Evolutionary conservation across 30 jellyfish, hydroid and myxozoan genomes (phyloP).

Genomic region (Cassiopea andromeda): DNA sequence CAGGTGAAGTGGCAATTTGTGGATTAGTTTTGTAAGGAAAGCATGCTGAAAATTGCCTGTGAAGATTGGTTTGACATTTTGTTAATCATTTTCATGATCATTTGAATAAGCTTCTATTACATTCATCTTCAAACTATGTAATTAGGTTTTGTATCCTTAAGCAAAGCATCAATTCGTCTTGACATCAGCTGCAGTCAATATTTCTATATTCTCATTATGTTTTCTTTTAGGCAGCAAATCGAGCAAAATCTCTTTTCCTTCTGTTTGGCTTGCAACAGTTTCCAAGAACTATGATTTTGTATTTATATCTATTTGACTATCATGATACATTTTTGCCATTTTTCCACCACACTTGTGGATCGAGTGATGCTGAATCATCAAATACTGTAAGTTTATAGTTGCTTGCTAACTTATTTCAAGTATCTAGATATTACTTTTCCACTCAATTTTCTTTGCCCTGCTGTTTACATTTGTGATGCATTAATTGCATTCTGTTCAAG

Average conservation of each 20-base stretch:
- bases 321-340: constrained; percentile 80
- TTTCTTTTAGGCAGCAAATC: constrained; percentile 78
- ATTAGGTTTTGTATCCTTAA: no score
- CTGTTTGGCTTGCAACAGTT: constrained; percentile 91
- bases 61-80: no score
- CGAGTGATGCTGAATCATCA: neutral
- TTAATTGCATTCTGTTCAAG: neutral
- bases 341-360: constrained; percentile 45
- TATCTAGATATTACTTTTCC: neutral
- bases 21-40: no score
- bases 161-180: no score
- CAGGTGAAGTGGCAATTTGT: no score
- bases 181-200: neutral
- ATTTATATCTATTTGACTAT: constrained; percentile 82
- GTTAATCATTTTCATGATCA: no score
- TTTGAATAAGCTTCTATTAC: no score
- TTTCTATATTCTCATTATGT: neutral
- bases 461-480: neutral
- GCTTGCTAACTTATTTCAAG: neutral
- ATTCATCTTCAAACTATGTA: no score
- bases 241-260: constrained; percentile 81
- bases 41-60: no score
- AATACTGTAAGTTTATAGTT: neutral
- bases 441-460: neutral
- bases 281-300: constrained; percentile 85